phyloP scores from a whole-genome alignment of 2,113 vertebrate species.

The Dipodomys stephensi region DNA sequence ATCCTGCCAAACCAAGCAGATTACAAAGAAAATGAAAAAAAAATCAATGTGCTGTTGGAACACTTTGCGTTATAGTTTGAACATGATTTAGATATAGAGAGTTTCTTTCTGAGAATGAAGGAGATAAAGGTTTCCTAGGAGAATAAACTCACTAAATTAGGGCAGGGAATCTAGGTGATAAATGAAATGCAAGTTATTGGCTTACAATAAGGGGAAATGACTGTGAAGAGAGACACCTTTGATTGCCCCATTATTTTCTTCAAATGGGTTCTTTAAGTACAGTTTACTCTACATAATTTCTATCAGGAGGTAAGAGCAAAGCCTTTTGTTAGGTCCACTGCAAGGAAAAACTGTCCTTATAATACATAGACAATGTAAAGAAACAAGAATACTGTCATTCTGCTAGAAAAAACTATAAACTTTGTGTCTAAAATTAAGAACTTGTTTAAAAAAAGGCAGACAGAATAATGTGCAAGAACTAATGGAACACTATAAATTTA shows the following conservation, averaged over 20 bases:
- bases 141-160: conserved; percentile 77
- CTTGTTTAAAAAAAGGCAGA: not conserved
- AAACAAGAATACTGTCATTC: conserved; percentile 35
- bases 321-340: conserved; percentile 39
- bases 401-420: not conserved
- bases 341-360: conserved; percentile 36
- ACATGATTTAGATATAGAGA: conserved; percentile 78
- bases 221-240: conserved; percentile 52
- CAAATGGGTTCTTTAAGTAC: conserved; percentile 64
- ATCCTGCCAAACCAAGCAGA: conserved; percentile 91
- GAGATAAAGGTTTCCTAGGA: conserved; percentile 80
- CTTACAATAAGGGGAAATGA: conserved; percentile 69
- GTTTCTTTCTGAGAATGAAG: conserved; percentile 75
- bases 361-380: conserved; percentile 18
- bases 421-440: conserved; percentile 12
- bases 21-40: conserved; percentile 70
- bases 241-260: conserved; percentile 69
- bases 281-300: conserved; percentile 64
- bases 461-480: not conserved
- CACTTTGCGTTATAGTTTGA: conserved; percentile 76
- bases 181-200: conserved; percentile 75
- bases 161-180: conserved; percentile 77
- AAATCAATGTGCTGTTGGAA: conserved; percentile 84
- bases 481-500: not conserved
- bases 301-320: conserved; percentile 18